Evolutionary conservation across 2,888 invertebrate species (phyloP).

Genomic region (Sycophila texana): DNA sequence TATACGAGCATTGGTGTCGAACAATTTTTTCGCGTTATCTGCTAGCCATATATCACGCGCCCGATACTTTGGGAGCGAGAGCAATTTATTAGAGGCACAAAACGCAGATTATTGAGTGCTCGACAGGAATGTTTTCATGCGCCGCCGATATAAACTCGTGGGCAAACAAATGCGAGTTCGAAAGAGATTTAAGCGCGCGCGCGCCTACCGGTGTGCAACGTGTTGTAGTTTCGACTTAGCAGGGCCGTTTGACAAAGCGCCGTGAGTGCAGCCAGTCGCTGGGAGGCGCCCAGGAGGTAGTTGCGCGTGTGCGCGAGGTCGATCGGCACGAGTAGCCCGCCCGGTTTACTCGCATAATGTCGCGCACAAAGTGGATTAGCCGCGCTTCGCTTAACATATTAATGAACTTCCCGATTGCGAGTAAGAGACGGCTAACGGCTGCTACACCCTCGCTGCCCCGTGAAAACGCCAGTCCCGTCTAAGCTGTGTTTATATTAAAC

Average conservation of each 20-base stretch:
- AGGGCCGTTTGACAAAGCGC: not conserved
- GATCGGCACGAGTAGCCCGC: constrained; percentile 28
- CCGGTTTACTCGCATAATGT: constrained; percentile 42
- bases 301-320: not conserved
- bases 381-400: constrained; percentile 54
- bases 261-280: not conserved
- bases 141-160: constrained; percentile 14
- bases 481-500: constrained; percentile 30
- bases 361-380: constrained; percentile 52
- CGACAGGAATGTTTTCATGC: constrained; percentile 21
- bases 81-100: too few relatives aligned
- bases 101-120: not conserved
- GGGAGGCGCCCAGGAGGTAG: not conserved
- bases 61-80: not conserved
- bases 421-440: constrained; percentile 26
- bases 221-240: constrained; percentile 44
- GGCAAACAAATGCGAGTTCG: constrained; percentile 8
- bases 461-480: constrained; percentile 13
- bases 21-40: too few relatives aligned
- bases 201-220: constrained; percentile 1
- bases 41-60: not conserved
- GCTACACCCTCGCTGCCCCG: not conserved
- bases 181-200: constrained; percentile 28
- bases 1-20: too few relatives aligned
- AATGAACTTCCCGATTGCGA: constrained; percentile 54